Percentiles rank a stretch among this genome's conserved stretches.
These are phyloP conservation scores for Semotilus atromaculatus DNA, from an alignment of 2,797 vertebrate genomes.

Conservation along the genomic window DNA sequence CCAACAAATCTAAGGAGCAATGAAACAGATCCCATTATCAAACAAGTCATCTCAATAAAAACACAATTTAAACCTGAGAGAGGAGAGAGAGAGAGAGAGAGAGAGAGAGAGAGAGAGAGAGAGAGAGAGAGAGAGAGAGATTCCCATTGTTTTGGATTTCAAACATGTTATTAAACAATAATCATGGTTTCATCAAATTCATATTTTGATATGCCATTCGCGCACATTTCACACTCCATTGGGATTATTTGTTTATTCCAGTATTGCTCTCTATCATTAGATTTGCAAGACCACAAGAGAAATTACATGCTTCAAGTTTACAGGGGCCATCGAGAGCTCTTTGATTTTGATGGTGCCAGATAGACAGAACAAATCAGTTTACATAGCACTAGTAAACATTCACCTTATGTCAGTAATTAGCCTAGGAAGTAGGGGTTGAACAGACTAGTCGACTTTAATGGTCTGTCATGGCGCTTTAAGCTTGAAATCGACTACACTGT, in stretches of 20 bases:
- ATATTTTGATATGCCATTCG: background rate
- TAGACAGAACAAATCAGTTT: conserved; percentile 1
- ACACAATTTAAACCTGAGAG: background rate
- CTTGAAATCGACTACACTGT: too few relatives aligned
- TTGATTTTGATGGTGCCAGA: conserved; percentile 14
- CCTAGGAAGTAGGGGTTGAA: background rate
- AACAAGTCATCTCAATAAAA: conserved; percentile 6
- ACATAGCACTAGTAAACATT: background rate
- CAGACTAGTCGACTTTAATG: too few relatives aligned
- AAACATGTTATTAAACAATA: background rate
- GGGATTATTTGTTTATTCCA: background rate
- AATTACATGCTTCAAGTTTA: background rate
- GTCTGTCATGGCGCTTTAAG: too few relatives aligned
- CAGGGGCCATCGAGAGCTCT: background rate
- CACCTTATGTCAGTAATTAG: background rate
- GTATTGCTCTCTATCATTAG: background rate
- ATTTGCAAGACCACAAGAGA: background rate
- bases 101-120: background rate
- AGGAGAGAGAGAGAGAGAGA: background rate
- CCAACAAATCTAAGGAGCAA: background rate
- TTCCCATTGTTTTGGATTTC: background rate
- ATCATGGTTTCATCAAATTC: conserved; percentile 11
- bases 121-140: background rate
- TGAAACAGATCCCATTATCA: background rate
- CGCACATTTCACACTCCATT: background rate